Evolutionary conservation across 2,113 vertebrate species (phyloP).

Genomic region (Lophochroa leadbeateri): DNA sequence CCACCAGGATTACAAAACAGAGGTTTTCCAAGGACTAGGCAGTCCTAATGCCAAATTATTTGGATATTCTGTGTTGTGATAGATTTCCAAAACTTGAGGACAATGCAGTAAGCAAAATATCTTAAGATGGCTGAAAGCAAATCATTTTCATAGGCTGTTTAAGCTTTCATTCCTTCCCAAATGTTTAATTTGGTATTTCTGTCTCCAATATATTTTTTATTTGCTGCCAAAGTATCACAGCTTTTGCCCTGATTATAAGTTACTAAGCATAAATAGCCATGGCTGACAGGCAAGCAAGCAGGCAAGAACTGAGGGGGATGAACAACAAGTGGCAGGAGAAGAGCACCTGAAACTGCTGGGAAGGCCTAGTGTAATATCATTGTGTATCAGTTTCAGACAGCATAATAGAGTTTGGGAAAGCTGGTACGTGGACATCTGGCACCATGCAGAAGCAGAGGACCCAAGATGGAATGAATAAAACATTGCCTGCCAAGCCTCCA

Average conservation of each 20-base stretch:
- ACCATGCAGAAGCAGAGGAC: neutral
- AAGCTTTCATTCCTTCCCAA: neutral
- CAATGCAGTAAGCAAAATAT: neutral
- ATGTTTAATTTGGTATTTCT: neutral
- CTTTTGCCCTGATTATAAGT: neutral
- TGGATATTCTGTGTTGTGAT: neutral
- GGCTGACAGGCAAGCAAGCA: neutral
- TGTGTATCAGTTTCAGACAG: accelerated
- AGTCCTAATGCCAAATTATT: neutral
- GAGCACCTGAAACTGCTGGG: neutral
- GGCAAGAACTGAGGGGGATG: neutral
- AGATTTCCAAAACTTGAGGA: neutral
- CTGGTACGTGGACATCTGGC: neutral
- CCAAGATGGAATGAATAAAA: neutral
- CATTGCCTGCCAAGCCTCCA: neutral
- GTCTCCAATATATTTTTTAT: neutral
- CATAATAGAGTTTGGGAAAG: neutral
- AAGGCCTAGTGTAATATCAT: neutral
- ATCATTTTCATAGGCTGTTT: neutral
- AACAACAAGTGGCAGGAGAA: neutral
- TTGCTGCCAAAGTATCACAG: neutral
- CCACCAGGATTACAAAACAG: neutral
- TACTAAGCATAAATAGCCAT: neutral
- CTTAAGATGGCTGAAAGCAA: neutral
- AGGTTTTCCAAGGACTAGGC: neutral